Evolutionary conservation across 2,888 invertebrate species (phyloP).

Genomic region (Heliconius charithonia): DNA sequence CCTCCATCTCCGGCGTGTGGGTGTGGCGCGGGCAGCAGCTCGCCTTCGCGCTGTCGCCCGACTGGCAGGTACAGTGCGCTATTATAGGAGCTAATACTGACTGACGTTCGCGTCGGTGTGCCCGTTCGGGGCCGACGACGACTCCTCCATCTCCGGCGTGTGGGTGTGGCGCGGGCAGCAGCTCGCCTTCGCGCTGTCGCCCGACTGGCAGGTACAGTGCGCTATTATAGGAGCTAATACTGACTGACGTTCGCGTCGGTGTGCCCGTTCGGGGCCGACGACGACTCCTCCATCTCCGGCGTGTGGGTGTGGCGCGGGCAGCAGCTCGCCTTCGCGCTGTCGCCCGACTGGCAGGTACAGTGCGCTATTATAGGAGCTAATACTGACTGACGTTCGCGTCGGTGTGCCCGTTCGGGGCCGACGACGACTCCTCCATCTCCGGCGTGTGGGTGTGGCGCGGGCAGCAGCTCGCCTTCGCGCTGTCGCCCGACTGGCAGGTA

Average conservation of each 20-base stretch:
- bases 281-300: constrained; percentile 96
- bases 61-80: constrained; percentile 88
- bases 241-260: constrained; percentile 91
- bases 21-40: constrained; percentile 98
- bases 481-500: no score
- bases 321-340: constrained; percentile 94
- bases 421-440: constrained; percentile 96
- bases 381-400: constrained; percentile 87
- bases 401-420: constrained; percentile 95
- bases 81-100: no score
- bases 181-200: constrained; percentile 93
- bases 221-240: no score
- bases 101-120: constrained; percentile 94
- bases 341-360: constrained; percentile 92
- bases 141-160: constrained; percentile 96
- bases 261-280: constrained; percentile 96
- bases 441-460: constrained; percentile 99
- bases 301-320: constrained; percentile 99
- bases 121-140: constrained; percentile 95
- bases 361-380: no score
- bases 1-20: constrained; percentile 98
- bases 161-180: constrained; percentile 99
- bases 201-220: constrained; percentile 90
- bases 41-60: constrained; percentile 94
- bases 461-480: no score